Base-by-base conservation (phyloP, 1,140 invertebrate species). In the Tetragnatha versicolor region DNA sequence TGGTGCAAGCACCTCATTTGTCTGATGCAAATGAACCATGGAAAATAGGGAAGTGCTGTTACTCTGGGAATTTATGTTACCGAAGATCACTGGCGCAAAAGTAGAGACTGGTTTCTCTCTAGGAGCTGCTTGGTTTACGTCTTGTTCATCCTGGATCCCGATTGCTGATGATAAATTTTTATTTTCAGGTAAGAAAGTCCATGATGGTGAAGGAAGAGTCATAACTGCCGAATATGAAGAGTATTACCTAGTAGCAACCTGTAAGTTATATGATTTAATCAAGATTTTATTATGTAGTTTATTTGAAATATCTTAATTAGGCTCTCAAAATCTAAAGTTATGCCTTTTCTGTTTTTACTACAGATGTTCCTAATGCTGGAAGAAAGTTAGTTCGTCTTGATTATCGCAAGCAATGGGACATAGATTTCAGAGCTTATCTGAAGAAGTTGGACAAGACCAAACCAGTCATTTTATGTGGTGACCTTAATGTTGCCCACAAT, bases 401-500 rank as follows among this genome's bases (percentile, higher is more conserved):
- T 7, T 95, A 96, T 87, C 90, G 96, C 83, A 89, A 95, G 84
- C 88, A 94, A 82, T 99, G 96, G 95, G 96, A 99, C 85, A 87
- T 68, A 37, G 82, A 83, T 68, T 82, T 83, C 20, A 89, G 90
- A 78, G 88, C 90, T 22, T 91, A 92, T 85, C 84, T 98, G 9
- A 91, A 92, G 83, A 86, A 91, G 60, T 87, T 99, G 22, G 94
- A 99, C 87, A 87, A 89, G 73, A 92, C 93, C 61, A 99, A 99
- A 86, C 95, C 97, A 17, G 94, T 99, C 0, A 92, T 99, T 60
- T 89, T 98, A 80, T 95, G 93, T 85, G 97, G 98, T 2, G 98
- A 99, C 86, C 91, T 99, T 89, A 99, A 99, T 88, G 97, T 99
- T 5, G 92, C 97, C 55, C 97, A 99, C 86, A 87, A 92, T 82